phyloP scores from a whole-genome alignment of 1,140 invertebrate species.

The Drepana arcuata region DNA sequence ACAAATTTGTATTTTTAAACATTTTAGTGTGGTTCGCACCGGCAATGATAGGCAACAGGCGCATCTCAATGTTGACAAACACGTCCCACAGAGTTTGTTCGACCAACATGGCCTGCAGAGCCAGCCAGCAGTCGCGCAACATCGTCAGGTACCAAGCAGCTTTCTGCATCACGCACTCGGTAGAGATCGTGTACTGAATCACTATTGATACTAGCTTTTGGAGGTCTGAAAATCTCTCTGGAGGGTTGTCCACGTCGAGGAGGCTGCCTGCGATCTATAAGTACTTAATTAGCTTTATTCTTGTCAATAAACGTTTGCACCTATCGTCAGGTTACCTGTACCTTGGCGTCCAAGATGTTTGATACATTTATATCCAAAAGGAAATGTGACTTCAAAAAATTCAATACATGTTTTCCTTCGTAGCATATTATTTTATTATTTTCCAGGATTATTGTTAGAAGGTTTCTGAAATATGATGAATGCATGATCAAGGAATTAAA shows the following conservation, averaged over 20 bases:
- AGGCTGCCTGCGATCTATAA: constrained; percentile 33
- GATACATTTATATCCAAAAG: constrained; percentile 7
- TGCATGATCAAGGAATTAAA: no score
- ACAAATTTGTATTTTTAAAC: no score
- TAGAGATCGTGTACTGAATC: constrained; percentile 29
- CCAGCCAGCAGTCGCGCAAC: constrained; percentile 17
- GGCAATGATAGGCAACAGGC: constrained; percentile 69
- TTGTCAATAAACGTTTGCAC: no score
- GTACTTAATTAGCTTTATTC: neutral
- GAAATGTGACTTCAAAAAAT: constrained; percentile 19
- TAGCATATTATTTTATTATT: constrained; percentile 25
- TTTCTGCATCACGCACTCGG: constrained; percentile 32
- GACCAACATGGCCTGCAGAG: constrained; percentile 11
- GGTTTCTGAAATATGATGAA: constrained; percentile 21
- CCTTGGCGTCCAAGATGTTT: constrained; percentile 31
- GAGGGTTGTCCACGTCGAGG: constrained; percentile 33
- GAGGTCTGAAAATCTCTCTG: constrained; percentile 29
- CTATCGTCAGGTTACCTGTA: no score
- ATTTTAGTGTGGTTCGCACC: no score
- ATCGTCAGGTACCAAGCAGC: constrained; percentile 30
- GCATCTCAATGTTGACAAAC: constrained; percentile 68
- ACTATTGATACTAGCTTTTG: constrained; percentile 23
- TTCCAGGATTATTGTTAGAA: constrained; percentile 14
- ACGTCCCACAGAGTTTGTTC: constrained; percentile 56
- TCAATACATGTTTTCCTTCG: constrained; percentile 29